Evolutionary conservation across 1,140 invertebrate species (phyloP).

Genomic region (Conus betulinus): DNA sequence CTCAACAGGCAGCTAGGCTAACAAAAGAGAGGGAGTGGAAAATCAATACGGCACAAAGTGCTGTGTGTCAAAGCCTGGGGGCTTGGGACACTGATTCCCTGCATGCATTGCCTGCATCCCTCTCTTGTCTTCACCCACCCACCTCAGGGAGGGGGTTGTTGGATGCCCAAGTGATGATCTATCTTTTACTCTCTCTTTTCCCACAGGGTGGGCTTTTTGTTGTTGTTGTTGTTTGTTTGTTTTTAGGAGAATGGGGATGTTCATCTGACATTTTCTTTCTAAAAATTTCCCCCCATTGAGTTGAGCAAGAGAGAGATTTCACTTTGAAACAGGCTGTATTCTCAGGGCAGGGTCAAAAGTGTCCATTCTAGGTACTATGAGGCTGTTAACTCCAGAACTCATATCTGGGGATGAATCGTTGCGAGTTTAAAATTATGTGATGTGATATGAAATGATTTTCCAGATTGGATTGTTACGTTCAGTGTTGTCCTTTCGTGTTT

Average conservation of each 20-base stretch:
- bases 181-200: too few species aligned
- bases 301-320: not conserved
- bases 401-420: too few species aligned
- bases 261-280: not conserved
- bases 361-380: too few species aligned
- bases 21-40: not conserved
- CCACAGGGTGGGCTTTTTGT: too few species aligned
- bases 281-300: not conserved
- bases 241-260: too few species aligned
- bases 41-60: slow-evolving; percentile 23
- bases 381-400: too few species aligned
- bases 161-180: too few species aligned
- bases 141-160: not conserved
- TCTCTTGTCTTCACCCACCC: not conserved
- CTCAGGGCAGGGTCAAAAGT: too few species aligned
- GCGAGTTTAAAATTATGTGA: not conserved
- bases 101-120: not conserved
- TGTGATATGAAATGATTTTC: not conserved
- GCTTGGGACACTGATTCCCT: slow-evolving; percentile 1
- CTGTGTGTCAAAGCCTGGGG: slow-evolving; percentile 10
- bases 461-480: too few species aligned
- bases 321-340: not conserved
- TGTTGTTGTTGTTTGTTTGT: too few species aligned
- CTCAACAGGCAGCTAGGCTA: too few species aligned
- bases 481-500: too few species aligned